Percentiles rank a stretch among this genome's conserved stretches.
Evolutionary conservation across 2,888 invertebrate species (phyloP).

Genomic region (Temnothorax ravouxi): DNA sequence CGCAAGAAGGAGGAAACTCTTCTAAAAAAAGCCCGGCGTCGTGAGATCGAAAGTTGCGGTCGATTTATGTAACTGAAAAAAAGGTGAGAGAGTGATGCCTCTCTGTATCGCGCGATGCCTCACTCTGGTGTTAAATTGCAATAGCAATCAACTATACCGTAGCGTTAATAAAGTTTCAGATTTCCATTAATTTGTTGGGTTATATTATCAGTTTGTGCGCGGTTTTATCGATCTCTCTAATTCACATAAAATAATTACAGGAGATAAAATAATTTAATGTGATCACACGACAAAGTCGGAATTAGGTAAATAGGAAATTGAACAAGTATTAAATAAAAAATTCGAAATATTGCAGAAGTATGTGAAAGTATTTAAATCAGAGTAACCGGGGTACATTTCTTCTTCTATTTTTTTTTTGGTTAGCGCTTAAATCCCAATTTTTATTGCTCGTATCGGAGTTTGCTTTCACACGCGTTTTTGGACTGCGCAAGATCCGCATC

Average conservation of each 20-base stretch:
- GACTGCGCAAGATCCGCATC: not conserved
- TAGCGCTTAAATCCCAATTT: not conserved
- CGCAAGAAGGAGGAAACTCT: constrained; percentile 1
- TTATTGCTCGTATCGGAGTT: not conserved
- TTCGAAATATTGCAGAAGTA: not conserved
- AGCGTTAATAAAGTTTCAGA: constrained; percentile 8
- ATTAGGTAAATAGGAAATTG: not conserved
- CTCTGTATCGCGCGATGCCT: not conserved
- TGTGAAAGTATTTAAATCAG: not conserved
- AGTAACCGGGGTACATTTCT: not conserved
- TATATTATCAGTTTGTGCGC: not conserved
- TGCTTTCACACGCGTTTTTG: not conserved
- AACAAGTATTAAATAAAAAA: not conserved
- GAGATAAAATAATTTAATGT: not conserved
- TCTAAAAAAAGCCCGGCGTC: constrained; percentile 16
- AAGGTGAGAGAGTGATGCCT: constrained; percentile 33
- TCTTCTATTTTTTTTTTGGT: not conserved
- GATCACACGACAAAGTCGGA: not conserved
- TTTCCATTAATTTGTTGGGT: not conserved
- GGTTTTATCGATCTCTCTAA: not conserved
- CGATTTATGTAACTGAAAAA: constrained; percentile 37
- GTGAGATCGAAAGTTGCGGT: constrained; percentile 48
- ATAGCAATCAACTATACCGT: not conserved
- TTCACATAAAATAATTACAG: not conserved
- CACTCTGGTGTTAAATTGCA: constrained; percentile 26